Base-by-base conservation (phyloP, 2,888 invertebrate genomes). In the Diarsia dahlii region DNA sequence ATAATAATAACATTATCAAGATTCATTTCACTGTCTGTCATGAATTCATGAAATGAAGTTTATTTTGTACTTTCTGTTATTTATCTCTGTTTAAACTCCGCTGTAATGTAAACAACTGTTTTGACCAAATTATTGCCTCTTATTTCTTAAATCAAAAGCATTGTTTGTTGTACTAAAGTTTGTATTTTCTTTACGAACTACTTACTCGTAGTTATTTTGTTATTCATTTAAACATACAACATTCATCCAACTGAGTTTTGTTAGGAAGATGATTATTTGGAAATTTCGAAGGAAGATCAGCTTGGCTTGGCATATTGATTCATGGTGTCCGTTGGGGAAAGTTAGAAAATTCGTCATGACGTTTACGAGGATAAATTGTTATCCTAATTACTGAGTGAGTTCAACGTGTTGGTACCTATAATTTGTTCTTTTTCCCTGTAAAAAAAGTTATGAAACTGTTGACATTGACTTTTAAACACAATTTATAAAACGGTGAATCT, bases 361-460 rank as follows among this genome's bases (percentile, higher is more conserved):
- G 52, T 62, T 70, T 56, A 71, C 63, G 20, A 79, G 84, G 80
- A 81, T 56, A 84, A 74, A 73, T 66, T 63, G 63, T 63, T 70
- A n/a, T 70, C 46, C 23, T 84, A 58, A 74, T 79, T 45, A 74
- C 54, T 54, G 58, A 78, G 73, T 45, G 66, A 84, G 46, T 74
- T 45, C 46, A 70, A 50, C 23, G 39, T 56, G 18, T 56, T 12
- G 12, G 28, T 39, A 46, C 34, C 20, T 15, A 45, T 50, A 48
- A 52, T 77, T 74, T 54, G 15, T 71, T 63, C 3, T 50, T 62
- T 65, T 67, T 62, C 68, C 74, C 50, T 12, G 2, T 52, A 62
- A 65, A 58, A 48, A 13, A 52, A 50, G 50, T 60, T 34, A 15
- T 48, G 48, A 73, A 60, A 66, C 54, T 13, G 45, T 48, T 23